Evolutionary conservation across 2,888 invertebrate species (phyloP).

Genomic region (Papilio protenor): DNA sequence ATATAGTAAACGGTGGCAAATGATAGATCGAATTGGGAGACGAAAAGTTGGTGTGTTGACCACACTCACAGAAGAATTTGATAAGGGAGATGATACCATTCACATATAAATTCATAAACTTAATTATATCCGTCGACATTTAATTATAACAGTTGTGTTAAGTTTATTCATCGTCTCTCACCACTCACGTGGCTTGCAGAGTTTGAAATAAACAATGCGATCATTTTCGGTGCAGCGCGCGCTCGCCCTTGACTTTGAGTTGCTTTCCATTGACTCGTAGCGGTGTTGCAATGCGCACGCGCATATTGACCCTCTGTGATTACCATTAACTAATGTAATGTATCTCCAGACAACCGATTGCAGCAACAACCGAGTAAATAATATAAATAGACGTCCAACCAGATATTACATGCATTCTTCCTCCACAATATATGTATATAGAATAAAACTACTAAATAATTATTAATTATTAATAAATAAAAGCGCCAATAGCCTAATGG

Average conservation of each 20-base stretch:
- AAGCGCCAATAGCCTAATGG: too few species aligned
- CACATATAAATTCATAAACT: not conserved
- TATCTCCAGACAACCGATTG: not conserved
- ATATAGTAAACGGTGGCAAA: not conserved
- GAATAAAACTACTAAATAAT: not conserved
- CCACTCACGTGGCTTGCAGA: not conserved
- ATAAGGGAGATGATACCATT: not conserved
- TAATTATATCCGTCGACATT: not conserved
- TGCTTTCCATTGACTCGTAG: conserved; percentile 39
- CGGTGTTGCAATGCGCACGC: conserved; percentile 10
- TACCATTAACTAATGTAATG: conserved; percentile 31
- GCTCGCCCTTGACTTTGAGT: conserved; percentile 45
- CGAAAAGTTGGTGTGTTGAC: too few species aligned
- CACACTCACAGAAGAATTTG: too few species aligned
- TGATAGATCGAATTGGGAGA: too few species aligned
- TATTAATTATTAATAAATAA: too few species aligned
- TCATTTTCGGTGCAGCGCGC: conserved; percentile 24
- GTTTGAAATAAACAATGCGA: not conserved
- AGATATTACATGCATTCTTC: not conserved
- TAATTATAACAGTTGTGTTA: not conserved
- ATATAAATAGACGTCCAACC: not conserved
- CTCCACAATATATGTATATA: not conserved
- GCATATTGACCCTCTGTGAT: not conserved
- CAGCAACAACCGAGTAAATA: conserved; percentile 2
- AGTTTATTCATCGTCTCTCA: not conserved